Conservation (phyloP, 2,888 invertebrate species). For the Parnassius orleans region DNA sequence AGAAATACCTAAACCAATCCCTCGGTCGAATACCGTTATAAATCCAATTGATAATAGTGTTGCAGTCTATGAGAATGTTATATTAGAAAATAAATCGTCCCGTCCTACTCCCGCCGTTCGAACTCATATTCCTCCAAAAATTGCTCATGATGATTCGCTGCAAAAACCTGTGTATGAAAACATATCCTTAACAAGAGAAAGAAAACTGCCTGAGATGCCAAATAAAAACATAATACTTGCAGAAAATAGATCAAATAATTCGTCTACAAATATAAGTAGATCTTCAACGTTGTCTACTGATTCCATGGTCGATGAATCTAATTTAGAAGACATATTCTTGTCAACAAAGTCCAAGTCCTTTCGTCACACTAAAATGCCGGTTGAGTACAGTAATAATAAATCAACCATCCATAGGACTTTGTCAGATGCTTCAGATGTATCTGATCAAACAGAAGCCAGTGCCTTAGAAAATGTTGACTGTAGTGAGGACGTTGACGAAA, state of each 20-base stretch:
- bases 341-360: slow-evolving; percentile 75
- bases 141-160: slow-evolving; percentile 40
- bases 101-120: slow-evolving; percentile 64
- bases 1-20: slow-evolving; percentile 53
- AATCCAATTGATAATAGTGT: slow-evolving; percentile 38
- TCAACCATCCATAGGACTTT: slow-evolving; percentile 51
- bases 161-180: slow-evolving; percentile 65
- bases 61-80: slow-evolving; percentile 65
- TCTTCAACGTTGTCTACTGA: slow-evolving; percentile 67
- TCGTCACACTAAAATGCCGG: slow-evolving; percentile 49
- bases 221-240: slow-evolving; percentile 48
- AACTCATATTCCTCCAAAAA: slow-evolving; percentile 57
- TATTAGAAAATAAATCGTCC: slow-evolving; percentile 40
- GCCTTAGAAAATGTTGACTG: slow-evolving; percentile 75
- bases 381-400: slow-evolving; percentile 45
- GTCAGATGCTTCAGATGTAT: slow-evolving; percentile 62
- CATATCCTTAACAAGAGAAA: slow-evolving; percentile 47
- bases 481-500: slow-evolving; percentile 53
- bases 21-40: slow-evolving; percentile 46
- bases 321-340: slow-evolving; percentile 71
- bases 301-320: slow-evolving; percentile 70
- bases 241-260: slow-evolving; percentile 39
- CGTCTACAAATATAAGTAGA: slow-evolving; percentile 51
- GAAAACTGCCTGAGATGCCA: slow-evolving; percentile 51
- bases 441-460: slow-evolving; percentile 65